These are phyloP conservation scores for Zelleria hepariella DNA, from an alignment of 2,888 invertebrate species.

Conservation along the genomic window DNA sequence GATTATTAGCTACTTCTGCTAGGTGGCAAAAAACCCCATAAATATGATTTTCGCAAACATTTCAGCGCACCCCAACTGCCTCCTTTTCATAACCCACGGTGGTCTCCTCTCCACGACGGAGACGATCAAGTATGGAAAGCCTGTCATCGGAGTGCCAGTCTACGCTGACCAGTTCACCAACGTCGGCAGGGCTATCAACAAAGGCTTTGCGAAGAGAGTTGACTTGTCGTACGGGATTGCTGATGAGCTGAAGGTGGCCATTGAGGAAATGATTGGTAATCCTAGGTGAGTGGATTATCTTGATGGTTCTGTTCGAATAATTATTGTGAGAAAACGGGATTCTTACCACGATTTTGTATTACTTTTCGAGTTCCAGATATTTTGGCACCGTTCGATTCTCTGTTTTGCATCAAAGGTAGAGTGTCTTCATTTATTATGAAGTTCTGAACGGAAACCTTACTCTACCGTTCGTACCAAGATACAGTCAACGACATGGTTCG, in stretches of 20 bases:
- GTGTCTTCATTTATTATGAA: no score
- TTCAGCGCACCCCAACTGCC: conserved; percentile 33
- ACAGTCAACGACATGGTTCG: no score
- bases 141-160: conserved; percentile 44
- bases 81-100: conserved; percentile 49
- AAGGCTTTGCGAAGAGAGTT: conserved; percentile 21
- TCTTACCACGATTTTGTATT: no score
- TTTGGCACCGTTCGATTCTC: no score
- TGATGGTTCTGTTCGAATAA: neutral
- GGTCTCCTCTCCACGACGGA: conserved; percentile 49
- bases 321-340: no score
- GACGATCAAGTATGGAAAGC: conserved; percentile 48
- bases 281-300: conserved; percentile 18
- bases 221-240: conserved; percentile 20
- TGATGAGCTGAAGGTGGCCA: conserved; percentile 16
- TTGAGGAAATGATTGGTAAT: conserved; percentile 20
- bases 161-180: conserved; percentile 36
- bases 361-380: no score
- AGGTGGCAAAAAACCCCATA: neutral
- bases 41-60: neutral
- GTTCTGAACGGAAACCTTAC: no score
- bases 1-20: no score
- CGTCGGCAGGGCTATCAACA: conserved; percentile 15
- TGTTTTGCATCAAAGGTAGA: no score
- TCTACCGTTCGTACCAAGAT: no score